Evolutionary conservation across 2,888 invertebrate species (phyloP).

Genomic region (Dynastes tityus): DNA sequence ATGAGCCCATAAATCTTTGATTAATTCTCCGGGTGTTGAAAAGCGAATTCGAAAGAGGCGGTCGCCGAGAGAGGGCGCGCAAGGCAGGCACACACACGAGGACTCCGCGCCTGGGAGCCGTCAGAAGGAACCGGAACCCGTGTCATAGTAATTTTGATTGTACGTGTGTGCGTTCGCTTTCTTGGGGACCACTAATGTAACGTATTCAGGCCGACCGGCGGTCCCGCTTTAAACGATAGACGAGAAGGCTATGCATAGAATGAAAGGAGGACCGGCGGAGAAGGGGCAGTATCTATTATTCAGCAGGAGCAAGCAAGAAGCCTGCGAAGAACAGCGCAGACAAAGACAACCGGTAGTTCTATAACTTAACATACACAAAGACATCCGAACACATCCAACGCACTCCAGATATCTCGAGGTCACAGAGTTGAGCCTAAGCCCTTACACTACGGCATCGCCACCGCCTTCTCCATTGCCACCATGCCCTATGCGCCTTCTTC

Average conservation of each 20-base stretch:
- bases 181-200: constrained; percentile 48
- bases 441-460: constrained; percentile 41
- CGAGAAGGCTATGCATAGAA: constrained; percentile 32
- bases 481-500: constrained; percentile 36
- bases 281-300: constrained; percentile 52
- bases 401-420: constrained; percentile 55
- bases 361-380: constrained; percentile 55
- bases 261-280: constrained; percentile 37
- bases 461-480: constrained; percentile 28
- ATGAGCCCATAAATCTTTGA: constrained; percentile 47
- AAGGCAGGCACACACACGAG: constrained; percentile 38
- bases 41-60: constrained; percentile 50
- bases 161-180: constrained; percentile 47
- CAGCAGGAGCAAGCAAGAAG: constrained; percentile 52
- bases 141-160: constrained; percentile 51
- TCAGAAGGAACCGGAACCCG: constrained; percentile 48
- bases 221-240: constrained; percentile 48
- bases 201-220: constrained; percentile 46
- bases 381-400: constrained; percentile 53
- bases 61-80: constrained; percentile 42
- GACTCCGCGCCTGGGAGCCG: constrained; percentile 45
- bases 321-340: constrained; percentile 50
- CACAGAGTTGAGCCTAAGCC: constrained; percentile 56
- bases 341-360: constrained; percentile 51
- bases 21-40: constrained; percentile 49